A percentile compares a stretch with the other conserved stretches of the same genome.
Evolutionary conservation across 23 tunicate species (phyloP).

Genomic region (Ciona savignyi): DNA sequence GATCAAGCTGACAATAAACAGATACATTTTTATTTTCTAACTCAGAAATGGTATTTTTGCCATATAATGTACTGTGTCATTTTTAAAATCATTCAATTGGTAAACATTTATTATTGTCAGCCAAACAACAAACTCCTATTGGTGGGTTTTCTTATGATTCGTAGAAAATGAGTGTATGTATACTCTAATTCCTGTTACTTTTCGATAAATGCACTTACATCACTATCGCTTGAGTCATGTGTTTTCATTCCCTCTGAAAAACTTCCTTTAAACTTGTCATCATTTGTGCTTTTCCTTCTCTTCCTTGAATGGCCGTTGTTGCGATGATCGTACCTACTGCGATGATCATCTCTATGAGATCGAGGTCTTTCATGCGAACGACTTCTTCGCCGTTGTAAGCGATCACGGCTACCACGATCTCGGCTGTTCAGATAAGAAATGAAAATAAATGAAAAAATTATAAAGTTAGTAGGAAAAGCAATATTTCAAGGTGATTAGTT

Average conservation of each 20-base stretch:
- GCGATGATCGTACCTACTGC: constrained; percentile 25
- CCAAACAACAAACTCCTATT: no score
- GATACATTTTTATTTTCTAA: no score
- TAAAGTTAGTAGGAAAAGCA: no score
- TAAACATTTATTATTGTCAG: no score
- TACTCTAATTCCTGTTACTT: not conserved
- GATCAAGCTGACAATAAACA: constrained; percentile 23
- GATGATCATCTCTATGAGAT: constrained; percentile 3
- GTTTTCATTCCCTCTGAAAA: constrained; percentile 88
- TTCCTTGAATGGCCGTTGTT: constrained; percentile 17
- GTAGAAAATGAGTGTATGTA: no score
- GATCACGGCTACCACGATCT: not conserved
- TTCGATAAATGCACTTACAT: constrained; percentile 4
- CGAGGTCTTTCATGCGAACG: constrained; percentile 26
- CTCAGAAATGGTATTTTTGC: no score
- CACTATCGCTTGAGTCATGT: constrained; percentile 42
- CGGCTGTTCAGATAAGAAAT: not conserved
- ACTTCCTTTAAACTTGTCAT: constrained; percentile 86
- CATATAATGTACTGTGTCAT: no score
- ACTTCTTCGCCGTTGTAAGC: constrained; percentile 21
- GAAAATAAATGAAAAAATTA: not conserved
- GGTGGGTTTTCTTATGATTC: no score
- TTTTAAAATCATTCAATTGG: no score
- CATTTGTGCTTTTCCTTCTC: constrained; percentile 48
- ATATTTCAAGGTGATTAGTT: no score